Conservation (phyloP, 2,888 invertebrate genomes). For the Leuctra nigra region DNA sequence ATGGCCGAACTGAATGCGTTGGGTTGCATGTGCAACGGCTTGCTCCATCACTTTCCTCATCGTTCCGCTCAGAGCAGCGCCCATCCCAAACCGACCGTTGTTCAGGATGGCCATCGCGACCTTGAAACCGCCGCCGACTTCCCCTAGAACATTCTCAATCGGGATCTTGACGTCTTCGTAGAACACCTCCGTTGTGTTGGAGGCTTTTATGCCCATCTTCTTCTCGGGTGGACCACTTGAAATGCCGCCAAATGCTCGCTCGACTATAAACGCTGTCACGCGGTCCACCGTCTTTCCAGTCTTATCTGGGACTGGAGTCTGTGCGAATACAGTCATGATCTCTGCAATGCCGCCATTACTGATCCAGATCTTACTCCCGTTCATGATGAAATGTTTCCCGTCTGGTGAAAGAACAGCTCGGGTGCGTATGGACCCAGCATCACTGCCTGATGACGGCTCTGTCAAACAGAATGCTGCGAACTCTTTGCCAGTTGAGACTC, state of each 20-base stretch:
- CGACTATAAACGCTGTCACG: constrained; percentile 95
- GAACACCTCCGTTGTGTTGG: constrained; percentile 89
- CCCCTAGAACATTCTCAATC: constrained; percentile 81
- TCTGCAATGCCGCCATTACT: constrained; percentile 95
- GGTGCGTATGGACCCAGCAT: constrained; percentile 80
- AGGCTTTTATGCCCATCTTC: constrained; percentile 98
- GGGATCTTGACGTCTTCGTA: constrained; percentile 93
- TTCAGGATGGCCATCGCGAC: constrained; percentile 98
- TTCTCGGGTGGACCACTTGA: constrained; percentile 91
- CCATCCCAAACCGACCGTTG: constrained; percentile 98
- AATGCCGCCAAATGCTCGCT: constrained; percentile 89
- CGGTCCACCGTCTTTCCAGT: constrained; percentile 52
- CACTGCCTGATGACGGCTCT: constrained; percentile 89
- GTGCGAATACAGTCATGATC: constrained; percentile 96
- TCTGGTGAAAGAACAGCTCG: constrained; percentile 80
- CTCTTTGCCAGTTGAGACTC: constrained; percentile 72
- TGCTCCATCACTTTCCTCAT: constrained; percentile 81
- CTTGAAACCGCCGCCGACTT: constrained; percentile 87
- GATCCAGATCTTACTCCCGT: constrained; percentile 99
- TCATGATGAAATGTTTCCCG: constrained; percentile 86
- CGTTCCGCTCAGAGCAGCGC: constrained; percentile 86
- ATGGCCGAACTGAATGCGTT: constrained; percentile 85
- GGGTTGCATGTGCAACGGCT: constrained; percentile 86
- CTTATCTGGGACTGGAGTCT: constrained; percentile 67
- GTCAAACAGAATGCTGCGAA: constrained; percentile 93